Evolutionary conservation across 2,888 invertebrate species (phyloP).

Genomic region (Harmothoe impar): DNA sequence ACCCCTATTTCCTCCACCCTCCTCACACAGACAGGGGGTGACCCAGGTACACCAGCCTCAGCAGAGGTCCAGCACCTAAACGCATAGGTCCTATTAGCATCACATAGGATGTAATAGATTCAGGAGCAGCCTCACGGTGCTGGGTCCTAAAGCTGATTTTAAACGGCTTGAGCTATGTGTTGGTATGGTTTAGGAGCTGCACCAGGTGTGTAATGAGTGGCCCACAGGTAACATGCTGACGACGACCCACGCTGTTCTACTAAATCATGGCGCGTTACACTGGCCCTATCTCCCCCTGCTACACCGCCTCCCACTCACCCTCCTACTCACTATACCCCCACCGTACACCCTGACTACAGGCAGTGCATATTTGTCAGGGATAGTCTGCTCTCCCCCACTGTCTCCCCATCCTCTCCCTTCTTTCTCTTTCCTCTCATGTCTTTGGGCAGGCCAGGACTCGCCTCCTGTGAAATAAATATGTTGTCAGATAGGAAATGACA

Average conservation of each 20-base stretch:
- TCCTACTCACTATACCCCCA: neutral
- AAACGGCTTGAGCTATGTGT: neutral
- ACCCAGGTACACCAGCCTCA: neutral
- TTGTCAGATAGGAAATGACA: no score
- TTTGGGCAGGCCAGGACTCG: no score
- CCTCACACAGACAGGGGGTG: neutral
- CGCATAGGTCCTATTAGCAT: neutral
- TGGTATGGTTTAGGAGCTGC: neutral
- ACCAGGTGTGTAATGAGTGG: neutral
- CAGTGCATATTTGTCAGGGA: slow-evolving; percentile 11
- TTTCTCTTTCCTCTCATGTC: no score
- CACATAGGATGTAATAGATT: neutral
- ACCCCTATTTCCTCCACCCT: neutral
- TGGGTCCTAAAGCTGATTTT: neutral
- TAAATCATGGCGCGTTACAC: slow-evolving; percentile 13
- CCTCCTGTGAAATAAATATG: no score
- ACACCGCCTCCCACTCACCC: neutral
- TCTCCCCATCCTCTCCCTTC: neutral
- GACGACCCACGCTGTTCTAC: neutral
- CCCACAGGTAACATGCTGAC: slow-evolving; percentile 38
- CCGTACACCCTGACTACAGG: neutral
- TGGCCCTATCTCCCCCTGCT: neutral
- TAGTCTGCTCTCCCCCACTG: neutral
- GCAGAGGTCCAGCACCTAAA: neutral
- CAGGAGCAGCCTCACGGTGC: neutral